Base-by-base conservation (phyloP, 2,888 invertebrate genomes). In the Zelleria hepariella region DNA sequence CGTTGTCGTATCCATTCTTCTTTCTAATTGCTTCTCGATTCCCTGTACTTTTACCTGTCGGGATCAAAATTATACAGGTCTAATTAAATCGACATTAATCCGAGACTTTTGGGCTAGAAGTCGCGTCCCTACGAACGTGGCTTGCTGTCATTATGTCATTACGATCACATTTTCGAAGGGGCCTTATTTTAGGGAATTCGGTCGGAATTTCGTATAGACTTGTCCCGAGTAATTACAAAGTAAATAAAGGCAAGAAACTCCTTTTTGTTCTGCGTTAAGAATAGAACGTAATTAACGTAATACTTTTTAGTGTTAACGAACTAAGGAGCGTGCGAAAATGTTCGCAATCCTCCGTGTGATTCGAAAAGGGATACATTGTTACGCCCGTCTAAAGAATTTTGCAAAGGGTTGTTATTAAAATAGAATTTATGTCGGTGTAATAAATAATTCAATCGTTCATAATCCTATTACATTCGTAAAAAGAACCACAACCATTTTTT, bases 21-120 rank as follows among this genome's bases (percentile, higher is more conserved):
- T 25, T 51, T 47, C 8, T 18, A 20, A 8, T 23, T 47, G 5
- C 47, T 57, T 42, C 25, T 52, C 32, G 47, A 18, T 25, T 65
- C 63, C 58, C 65, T 68, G 71, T 67, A 71, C 72, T 66, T 66
- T 70, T 67, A 66, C 65, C 64, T 68, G 63, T 59, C 64, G 69
- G 67, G 70, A 73, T 77, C 78, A 79, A 85, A 86, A 85, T 86
- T 85, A 84, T 86, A 83, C 80, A 80, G 80, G 80, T 86, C 86
- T 86, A 87, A 88, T 87, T 86, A 86, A 86, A 86, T 84, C 78
- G 81, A 85, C 83, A 86, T 87, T 85, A 87, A 84, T 86, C 81
- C 80, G 66, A 74, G 75, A 77, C 77, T 78, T 79, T 77, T 70
- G 77, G 78, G 74, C 75, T 78, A 77, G 75, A 72, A 74, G 77